Percentiles rank a stretch among this genome's conserved stretches.
These are phyloP conservation scores for Drosophila cracens DNA, from an alignment of 2,888 invertebrate genomes.

Conservation along the genomic window DNA sequence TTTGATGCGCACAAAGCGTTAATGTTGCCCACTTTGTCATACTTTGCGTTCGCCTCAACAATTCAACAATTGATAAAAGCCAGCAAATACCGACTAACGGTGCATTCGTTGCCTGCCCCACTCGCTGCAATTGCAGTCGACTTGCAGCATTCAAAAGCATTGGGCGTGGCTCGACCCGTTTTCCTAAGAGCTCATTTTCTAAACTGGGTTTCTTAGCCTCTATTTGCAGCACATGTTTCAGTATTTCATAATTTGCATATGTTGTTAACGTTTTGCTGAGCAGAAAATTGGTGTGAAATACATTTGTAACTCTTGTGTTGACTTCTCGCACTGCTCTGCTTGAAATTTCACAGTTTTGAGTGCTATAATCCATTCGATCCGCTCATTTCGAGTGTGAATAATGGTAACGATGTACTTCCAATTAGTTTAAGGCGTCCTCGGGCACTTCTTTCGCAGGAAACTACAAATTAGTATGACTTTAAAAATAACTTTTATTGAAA, in stretches of 20 bases:
- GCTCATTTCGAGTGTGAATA: conserved; percentile 6
- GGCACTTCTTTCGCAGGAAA: neutral
- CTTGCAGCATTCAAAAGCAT: neutral
- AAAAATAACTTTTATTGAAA: neutral
- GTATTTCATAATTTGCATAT: neutral
- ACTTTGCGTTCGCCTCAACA: conserved; percentile 70
- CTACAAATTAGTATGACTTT: neutral
- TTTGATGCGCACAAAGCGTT: conserved; percentile 79
- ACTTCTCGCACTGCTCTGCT: neutral
- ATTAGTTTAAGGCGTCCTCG: conserved; percentile 1
- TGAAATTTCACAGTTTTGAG: conserved; percentile 4
- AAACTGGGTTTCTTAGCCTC: neutral
- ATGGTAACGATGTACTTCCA: conserved; percentile 1
- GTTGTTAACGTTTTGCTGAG: neutral
- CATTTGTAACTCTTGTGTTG: conserved; percentile 7
- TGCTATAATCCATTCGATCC: conserved; percentile 28
- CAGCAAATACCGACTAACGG: conserved; percentile 41
- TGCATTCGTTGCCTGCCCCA: conserved; percentile 26
- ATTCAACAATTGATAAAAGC: conserved; percentile 69
- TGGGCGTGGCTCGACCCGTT: conserved; percentile 24
- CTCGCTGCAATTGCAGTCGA: conserved; percentile 12
- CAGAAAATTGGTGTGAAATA: neutral
- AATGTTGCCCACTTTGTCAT: conserved; percentile 81
- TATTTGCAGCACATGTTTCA: neutral
- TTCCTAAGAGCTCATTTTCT: neutral